phyloP scores from a whole-genome alignment of 2,888 invertebrate species.

The Dichetophora obliterata region DNA sequence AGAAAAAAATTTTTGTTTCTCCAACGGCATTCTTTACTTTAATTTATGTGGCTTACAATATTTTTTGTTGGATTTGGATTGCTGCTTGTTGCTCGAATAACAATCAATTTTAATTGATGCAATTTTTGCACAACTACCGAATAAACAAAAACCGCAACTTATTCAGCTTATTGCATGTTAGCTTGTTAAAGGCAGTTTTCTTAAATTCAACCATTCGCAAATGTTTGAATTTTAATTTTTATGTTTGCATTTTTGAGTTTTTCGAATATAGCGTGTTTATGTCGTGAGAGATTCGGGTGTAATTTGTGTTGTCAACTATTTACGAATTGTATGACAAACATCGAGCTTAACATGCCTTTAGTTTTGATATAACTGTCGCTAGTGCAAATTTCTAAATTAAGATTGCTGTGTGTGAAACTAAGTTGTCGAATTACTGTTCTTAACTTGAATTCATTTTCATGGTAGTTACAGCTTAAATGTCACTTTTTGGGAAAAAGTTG shows the following conservation, averaged over 20 bases:
- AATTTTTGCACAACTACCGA: conserved; percentile 20
- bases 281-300: background rate
- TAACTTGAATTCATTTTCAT: background rate
- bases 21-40: background rate
- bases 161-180: background rate
- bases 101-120: conserved; percentile 30
- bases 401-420: too few relatives aligned
- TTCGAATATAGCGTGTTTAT: background rate
- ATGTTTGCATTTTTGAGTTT: conserved; percentile 2
- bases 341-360: too few relatives aligned
- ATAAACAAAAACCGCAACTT: too few relatives aligned
- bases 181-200: background rate
- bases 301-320: too few relatives aligned
- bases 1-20: background rate
- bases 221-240: conserved; percentile 5
- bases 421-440: too few relatives aligned
- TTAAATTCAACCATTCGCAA: background rate
- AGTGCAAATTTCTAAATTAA: too few relatives aligned
- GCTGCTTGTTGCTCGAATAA: background rate
- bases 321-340: too few relatives aligned
- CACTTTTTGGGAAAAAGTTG: background rate
- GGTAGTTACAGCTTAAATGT: background rate
- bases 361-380: too few relatives aligned
- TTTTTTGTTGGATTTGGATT: background rate
- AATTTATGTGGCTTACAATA: background rate